phyloP scores from a whole-genome alignment of 2,113 vertebrate genomes.

The Mastomys coucha region DNA sequence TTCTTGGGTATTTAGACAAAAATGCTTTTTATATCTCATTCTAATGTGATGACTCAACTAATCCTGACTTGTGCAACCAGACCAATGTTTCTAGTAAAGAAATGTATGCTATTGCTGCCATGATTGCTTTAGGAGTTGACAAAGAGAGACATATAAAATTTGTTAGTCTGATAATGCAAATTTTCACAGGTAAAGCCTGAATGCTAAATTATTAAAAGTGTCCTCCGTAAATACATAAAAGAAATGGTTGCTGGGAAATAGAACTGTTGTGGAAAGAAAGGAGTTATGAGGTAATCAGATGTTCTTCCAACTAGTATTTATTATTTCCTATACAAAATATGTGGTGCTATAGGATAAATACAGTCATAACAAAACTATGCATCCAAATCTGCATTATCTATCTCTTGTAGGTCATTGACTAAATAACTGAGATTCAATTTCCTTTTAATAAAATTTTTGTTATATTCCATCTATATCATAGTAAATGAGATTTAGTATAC shows the following conservation, averaged over 20 bases:
- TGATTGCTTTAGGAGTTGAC: constrained; percentile 19
- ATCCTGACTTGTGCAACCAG: neutral
- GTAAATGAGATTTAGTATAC: constrained; percentile 2
- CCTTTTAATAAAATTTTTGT: constrained; percentile 2
- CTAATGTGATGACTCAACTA: constrained; percentile 44
- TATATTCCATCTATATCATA: neutral
- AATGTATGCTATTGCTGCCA: neutral
- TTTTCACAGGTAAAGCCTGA: constrained; percentile 41
- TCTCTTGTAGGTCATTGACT: neutral
- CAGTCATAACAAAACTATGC: neutral
- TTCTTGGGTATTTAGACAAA: constrained; percentile 47
- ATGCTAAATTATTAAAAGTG: constrained; percentile 35
- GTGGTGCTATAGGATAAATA: neutral
- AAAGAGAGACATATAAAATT: neutral
- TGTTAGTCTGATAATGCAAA: constrained; percentile 28
- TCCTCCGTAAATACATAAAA: constrained; percentile 31
- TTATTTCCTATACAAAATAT: constrained; percentile 23
- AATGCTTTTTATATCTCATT: constrained; percentile 53
- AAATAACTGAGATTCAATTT: constrained; percentile 12
- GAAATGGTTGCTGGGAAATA: constrained; percentile 40
- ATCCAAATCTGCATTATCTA: neutral
- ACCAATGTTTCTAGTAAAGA: neutral
- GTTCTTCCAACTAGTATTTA: neutral
- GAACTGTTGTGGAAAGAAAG: neutral
- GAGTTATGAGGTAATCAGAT: constrained; percentile 12